Base-by-base conservation (phyloP, 2,797 vertebrate genomes). In the Tiaroga cobitis region DNA sequence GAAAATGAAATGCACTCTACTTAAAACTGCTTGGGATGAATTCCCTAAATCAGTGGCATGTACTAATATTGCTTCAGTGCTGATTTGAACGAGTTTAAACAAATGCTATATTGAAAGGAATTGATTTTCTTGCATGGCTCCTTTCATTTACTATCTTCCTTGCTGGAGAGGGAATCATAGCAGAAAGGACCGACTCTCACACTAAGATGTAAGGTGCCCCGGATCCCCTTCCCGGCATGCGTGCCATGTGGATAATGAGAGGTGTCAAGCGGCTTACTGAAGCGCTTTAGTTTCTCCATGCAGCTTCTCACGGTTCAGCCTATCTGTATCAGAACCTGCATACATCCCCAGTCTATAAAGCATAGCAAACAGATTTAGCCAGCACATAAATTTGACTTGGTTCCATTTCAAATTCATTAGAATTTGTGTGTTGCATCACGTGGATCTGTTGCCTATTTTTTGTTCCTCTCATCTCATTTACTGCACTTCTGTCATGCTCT, bases 261-360 rank as follows among this genome's bases (percentile, higher is more conserved):
- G 54, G 79, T 87, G 85, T 88, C 88, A 85, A 86, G 87, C 69
- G 69, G 68, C 65, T 78, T 76, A 86, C 80, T 81, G 83, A 89
- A 86, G 85, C 80, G 78, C 80, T 89, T 86, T 49, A 39, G 80
- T 51, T 89, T 86, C 65, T 67, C 24, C 19, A 67, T 72, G 80
- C 67, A 79, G 78, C 82, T 85, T 84, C 81, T 61, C 79, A 73
- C 51, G 1, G 41, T 69, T 87, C 78, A 29, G 78, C 87, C 49
- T n/a, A 8, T 85, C 89, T 87, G 80, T 88, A 63, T 82, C 79
- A 82, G 68, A 84, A 67, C 54, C 29, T 65, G 72, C 83, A 68
- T 78, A 90, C 91, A 91, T 91, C 90, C 75, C 75, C 65, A 43
- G 85, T 85, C 83, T 91, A 93, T 92, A 91, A 91, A 93, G 87